Percentiles rank a stretch among this genome's conserved stretches.
Conservation (phyloP, 2,888 invertebrate species). For the Drymonia ruficornis region DNA sequence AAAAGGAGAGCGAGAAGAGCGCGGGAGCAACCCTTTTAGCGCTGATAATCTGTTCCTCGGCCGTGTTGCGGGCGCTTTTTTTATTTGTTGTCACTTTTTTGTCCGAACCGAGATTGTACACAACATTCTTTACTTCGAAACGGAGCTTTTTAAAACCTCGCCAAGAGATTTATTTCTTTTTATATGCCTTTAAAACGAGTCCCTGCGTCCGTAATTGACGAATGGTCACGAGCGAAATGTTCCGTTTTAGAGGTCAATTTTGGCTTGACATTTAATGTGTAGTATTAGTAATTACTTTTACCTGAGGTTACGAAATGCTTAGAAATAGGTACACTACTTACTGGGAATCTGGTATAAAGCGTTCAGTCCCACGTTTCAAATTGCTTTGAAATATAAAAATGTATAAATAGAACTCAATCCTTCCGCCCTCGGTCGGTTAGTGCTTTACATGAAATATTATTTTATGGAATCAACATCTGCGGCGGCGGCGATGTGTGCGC, state of each 20-base stretch:
- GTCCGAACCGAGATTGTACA: slow-evolving; percentile 83
- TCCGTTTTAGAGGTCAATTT: slow-evolving; percentile 66
- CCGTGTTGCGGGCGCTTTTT: slow-evolving; percentile 77
- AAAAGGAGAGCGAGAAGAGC: slow-evolving; percentile 80
- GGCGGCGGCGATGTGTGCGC: slow-evolving; percentile 66
- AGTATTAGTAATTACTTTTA: slow-evolving; percentile 41
- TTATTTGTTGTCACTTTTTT: slow-evolving; percentile 85
- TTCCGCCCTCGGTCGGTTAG: slow-evolving; percentile 83
- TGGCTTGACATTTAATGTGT: slow-evolving; percentile 49
- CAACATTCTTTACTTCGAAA: slow-evolving; percentile 85
- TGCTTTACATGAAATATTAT: slow-evolving; percentile 85
- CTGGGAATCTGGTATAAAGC: slow-evolving; percentile 44
- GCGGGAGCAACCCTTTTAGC: slow-evolving; percentile 85
- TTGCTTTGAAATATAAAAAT: slow-evolving; percentile 79
- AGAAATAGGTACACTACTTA: slow-evolving; percentile 32
- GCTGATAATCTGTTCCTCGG: slow-evolving; percentile 84
- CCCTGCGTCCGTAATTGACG: slow-evolving; percentile 77
- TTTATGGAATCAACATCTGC: slow-evolving; percentile 85
- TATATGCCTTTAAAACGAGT: slow-evolving; percentile 75
- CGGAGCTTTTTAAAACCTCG: slow-evolving; percentile 80
- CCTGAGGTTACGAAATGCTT: slow-evolving; percentile 28
- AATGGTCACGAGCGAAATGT: slow-evolving; percentile 74
- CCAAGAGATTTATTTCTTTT: slow-evolving; percentile 77
- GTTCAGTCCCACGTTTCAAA: slow-evolving; percentile 59
- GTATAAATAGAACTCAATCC: slow-evolving; percentile 84